Conservation (phyloP, 2,113 vertebrate species). For the Neomonachus schauinslandi region DNA sequence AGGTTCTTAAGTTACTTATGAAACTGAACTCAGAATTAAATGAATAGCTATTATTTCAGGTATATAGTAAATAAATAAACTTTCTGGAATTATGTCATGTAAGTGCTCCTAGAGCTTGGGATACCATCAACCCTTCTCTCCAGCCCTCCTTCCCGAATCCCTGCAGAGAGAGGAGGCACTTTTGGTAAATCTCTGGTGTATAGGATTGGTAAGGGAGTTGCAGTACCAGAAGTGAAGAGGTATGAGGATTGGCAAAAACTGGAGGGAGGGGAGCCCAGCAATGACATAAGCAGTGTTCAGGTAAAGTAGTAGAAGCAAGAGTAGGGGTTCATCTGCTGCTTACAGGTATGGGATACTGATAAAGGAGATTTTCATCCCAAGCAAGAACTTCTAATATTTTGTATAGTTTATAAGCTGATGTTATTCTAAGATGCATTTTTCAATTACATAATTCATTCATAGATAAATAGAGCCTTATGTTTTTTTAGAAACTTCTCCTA, state of each 20-base stretch:
- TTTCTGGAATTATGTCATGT: background rate
- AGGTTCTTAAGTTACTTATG: background rate
- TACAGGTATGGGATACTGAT: background rate
- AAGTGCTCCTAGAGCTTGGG: background rate
- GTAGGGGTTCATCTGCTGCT: background rate
- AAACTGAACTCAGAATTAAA: background rate
- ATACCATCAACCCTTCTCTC: background rate
- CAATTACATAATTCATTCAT: background rate
- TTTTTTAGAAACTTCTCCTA: background rate
- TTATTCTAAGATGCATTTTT: background rate
- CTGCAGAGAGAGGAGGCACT: background rate
- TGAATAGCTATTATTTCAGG: background rate
- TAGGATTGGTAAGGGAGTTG: background rate
- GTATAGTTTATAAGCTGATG: background rate
- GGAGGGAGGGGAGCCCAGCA: background rate
- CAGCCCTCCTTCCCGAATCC: background rate
- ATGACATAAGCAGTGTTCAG: background rate
- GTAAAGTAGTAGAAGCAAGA: background rate
- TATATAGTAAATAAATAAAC: slow-evolving; percentile 17
- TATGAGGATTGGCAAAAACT: background rate
- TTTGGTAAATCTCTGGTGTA: background rate
- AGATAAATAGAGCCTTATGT: background rate
- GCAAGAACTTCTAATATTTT: background rate
- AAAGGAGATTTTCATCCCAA: background rate
- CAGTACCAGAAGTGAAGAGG: background rate